These are phyloP conservation scores for Lophochroa leadbeateri DNA, from an alignment of 2,113 vertebrate species.

Conservation along the genomic window DNA sequence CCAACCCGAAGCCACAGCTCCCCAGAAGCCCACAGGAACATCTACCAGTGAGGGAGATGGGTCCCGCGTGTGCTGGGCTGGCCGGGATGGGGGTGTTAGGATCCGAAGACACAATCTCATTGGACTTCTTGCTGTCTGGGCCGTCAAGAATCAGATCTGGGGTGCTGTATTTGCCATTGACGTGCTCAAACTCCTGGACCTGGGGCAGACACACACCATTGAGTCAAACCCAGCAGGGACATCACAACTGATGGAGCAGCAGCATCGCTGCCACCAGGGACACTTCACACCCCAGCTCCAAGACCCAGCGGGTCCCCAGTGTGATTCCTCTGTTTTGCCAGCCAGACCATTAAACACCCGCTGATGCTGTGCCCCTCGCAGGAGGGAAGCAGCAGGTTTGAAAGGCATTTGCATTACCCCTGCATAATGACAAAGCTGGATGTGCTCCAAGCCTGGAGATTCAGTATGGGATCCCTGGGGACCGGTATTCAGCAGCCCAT, in stretches of 20 bases:
- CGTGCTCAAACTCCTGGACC: constrained; percentile 97
- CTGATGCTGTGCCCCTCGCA: neutral
- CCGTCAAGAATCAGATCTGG: constrained; percentile 90
- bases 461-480: rapidly evolving
- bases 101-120: constrained; percentile 87
- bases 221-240: neutral
- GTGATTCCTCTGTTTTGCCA: neutral
- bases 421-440: neutral
- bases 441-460: neutral
- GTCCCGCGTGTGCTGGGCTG: constrained; percentile 82
- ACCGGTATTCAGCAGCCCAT: neutral
- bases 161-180: constrained; percentile 96
- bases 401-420: neutral
- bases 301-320: neutral
- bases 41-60: constrained; percentile 79
- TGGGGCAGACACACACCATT: neutral
- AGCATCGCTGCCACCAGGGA: neutral
- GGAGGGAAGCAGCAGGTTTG: no score
- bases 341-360: neutral
- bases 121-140: constrained; percentile 84
- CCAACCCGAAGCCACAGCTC: neutral
- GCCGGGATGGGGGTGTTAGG: constrained; percentile 89
- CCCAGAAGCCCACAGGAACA: neutral
- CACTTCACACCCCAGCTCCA: neutral
- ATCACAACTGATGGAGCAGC: neutral